Evolutionary conservation across 1,140 invertebrate genomes (phyloP).

Genomic region (Lethrus apterus): DNA sequence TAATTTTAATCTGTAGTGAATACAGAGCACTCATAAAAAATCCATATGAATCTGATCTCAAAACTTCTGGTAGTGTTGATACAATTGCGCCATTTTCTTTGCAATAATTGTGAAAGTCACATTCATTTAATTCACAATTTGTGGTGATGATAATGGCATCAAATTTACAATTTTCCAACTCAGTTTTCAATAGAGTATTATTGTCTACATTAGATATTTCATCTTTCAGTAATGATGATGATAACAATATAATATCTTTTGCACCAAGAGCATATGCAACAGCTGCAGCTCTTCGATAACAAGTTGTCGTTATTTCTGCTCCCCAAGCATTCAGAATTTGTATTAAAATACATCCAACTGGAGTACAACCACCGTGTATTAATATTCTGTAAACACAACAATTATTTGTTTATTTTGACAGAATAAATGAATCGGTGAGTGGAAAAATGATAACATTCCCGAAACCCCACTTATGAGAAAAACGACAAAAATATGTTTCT

Average conservation of each 20-base stretch:
- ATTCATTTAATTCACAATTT: conserved; percentile 20
- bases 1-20: not conserved
- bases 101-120: conserved; percentile 27
- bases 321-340: conserved; percentile 65
- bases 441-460: no score
- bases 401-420: conserved; percentile 8
- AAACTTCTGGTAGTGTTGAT: conserved; percentile 38
- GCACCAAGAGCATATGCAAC: conserved; percentile 51
- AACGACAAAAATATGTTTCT: no score
- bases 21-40: conserved; percentile 31
- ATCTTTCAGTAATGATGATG: conserved; percentile 19
- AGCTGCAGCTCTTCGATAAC: conserved; percentile 45
- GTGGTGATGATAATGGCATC: conserved; percentile 41
- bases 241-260: conserved; percentile 46
- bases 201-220: conserved; percentile 10
- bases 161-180: conserved; percentile 38
- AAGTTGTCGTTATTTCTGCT: conserved; percentile 50
- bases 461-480: no score
- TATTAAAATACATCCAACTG: conserved; percentile 62
- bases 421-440: no score
- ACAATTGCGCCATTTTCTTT: conserved; percentile 20
- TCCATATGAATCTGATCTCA: conserved; percentile 51
- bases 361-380: conserved; percentile 60
- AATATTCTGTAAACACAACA: conserved; percentile 50
- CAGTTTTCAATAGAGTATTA: conserved; percentile 26